Percentiles rank a stretch among this genome's conserved stretches.
Conservation (phyloP, 2,113 vertebrate species). For the Phoenicopterus ruber region DNA sequence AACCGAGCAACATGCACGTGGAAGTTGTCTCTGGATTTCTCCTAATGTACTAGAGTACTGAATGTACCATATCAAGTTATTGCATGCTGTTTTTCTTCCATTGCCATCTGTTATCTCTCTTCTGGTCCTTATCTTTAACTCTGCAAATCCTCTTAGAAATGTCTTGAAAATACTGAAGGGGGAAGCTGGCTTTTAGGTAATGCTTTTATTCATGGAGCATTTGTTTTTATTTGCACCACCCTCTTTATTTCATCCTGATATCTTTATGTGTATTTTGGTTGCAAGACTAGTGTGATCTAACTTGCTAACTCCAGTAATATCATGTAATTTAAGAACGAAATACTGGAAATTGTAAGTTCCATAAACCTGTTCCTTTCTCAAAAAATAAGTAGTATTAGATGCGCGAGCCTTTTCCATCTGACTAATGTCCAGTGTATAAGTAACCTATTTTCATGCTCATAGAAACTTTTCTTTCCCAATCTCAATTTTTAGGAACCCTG, state of each 20-base stretch:
- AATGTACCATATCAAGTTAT: conserved; percentile 50
- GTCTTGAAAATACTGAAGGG: conserved; percentile 2
- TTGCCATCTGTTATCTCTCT: conserved; percentile 63
- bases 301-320: neutral
- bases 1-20: neutral
- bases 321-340: neutral
- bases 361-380: neutral
- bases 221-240: neutral
- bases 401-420: neutral
- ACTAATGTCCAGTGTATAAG: neutral
- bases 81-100: conserved; percentile 52
- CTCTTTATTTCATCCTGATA: neutral
- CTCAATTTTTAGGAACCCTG: neutral
- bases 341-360: neutral
- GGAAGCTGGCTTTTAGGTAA: neutral
- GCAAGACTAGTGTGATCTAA: neutral
- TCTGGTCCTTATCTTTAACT: conserved; percentile 60
- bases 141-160: conserved; percentile 22
- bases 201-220: neutral
- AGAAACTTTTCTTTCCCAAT: neutral
- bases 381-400: neutral
- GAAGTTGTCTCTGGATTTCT: conserved; percentile 40
- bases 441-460: neutral
- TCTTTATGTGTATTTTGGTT: neutral
- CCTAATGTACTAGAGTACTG: conserved; percentile 31